These are phyloP conservation scores for Tyrannus savana DNA, from an alignment of 2,113 vertebrate genomes.

Conservation along the genomic window DNA sequence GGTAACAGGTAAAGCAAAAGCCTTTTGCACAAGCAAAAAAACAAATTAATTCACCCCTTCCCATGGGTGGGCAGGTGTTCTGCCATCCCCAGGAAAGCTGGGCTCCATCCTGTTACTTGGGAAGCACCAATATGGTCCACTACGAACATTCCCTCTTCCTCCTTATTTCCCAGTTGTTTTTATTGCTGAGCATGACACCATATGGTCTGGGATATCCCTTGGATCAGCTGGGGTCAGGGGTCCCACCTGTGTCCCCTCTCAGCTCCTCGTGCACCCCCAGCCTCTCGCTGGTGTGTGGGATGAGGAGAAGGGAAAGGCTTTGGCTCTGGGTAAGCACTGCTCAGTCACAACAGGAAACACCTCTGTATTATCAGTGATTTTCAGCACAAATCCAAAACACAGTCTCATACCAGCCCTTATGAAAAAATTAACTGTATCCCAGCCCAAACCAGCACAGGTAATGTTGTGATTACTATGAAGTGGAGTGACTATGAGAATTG, in stretches of 20 bases:
- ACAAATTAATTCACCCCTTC: not conserved
- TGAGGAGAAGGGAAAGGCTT: not conserved
- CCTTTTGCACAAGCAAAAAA: fast-evolving
- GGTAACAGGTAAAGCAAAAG: not conserved
- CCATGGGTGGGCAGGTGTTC: not conserved
- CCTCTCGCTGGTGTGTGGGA: fast-evolving
- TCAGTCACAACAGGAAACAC: fast-evolving
- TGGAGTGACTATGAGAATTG: not conserved
- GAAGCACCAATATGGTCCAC: not conserved
- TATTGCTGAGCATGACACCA: fast-evolving
- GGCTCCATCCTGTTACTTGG: not conserved
- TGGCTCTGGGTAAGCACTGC: not conserved
- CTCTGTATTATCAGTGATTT: not conserved
- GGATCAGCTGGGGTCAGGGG: not conserved
- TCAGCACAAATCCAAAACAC: not conserved
- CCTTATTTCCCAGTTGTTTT: not conserved
- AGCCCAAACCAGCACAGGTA: not conserved
- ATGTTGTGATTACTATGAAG: not conserved
- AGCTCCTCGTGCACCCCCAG: not conserved
- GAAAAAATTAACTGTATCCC: not conserved
- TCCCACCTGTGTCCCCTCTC: not conserved
- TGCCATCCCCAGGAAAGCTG: not conserved
- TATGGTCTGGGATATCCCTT: not conserved
- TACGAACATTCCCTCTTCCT: fast-evolving
- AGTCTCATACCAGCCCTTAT: not conserved